Conservation (phyloP, 2,888 invertebrate genomes). For the Synergus umbraculus region DNA sequence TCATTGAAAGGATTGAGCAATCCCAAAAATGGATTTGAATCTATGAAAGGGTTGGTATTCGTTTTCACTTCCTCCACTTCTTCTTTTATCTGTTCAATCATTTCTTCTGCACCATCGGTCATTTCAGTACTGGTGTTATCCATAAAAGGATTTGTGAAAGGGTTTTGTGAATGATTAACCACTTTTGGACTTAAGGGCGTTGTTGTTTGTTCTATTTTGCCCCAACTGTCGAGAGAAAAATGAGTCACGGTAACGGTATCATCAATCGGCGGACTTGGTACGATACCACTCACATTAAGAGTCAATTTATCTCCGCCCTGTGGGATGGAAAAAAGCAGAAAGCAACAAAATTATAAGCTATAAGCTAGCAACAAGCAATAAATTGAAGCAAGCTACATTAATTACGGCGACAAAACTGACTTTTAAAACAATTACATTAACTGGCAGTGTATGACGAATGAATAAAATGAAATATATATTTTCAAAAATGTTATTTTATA, state of each 20-base stretch:
- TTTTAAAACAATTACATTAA: conserved; percentile 35
- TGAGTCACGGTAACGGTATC: conserved; percentile 82
- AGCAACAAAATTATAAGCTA: conserved; percentile 61
- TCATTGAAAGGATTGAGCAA: conserved; percentile 75
- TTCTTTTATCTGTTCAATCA: conserved; percentile 43
- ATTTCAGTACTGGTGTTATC: conserved; percentile 58
- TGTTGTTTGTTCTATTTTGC: conserved; percentile 78
- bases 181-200: conserved; percentile 71
- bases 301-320: conserved; percentile 86
- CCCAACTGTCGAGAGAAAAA: conserved; percentile 79
- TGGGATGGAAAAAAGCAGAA: conserved; percentile 61
- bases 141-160: conserved; percentile 75
- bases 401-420: conserved; percentile 39
- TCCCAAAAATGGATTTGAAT: conserved; percentile 76
- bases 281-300: conserved; percentile 81
- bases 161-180: conserved; percentile 74
- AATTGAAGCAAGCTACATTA: conserved; percentile 34
- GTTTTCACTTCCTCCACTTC: conserved; percentile 65
- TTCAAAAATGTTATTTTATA: background rate
- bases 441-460: background rate
- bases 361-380: conserved; percentile 59
- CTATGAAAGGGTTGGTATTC: conserved; percentile 78
- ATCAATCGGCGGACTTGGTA: conserved; percentile 64
- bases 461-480: background rate
- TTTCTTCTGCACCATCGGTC: conserved; percentile 38